phyloP scores from a whole-genome alignment of 2,113 vertebrate genomes.

The Cercocebus atys region DNA sequence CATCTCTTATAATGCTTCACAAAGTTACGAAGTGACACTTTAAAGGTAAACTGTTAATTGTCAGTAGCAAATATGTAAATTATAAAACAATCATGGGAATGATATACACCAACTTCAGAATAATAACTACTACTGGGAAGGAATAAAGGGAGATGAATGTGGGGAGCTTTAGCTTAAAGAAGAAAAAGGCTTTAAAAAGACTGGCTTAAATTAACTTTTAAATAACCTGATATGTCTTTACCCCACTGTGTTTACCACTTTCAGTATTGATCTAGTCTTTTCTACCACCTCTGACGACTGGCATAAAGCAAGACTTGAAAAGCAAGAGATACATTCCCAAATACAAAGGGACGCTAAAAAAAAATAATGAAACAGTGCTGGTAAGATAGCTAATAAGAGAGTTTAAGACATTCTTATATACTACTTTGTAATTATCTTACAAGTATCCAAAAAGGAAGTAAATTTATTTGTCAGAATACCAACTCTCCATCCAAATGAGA shows the following conservation, averaged over 20 bases:
- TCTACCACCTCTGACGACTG: neutral
- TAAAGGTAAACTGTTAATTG: constrained; percentile 21
- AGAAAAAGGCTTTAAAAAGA: neutral
- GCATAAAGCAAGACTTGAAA: constrained; percentile 49
- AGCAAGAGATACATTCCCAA: neutral
- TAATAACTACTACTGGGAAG: neutral
- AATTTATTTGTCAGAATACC: constrained; percentile 23
- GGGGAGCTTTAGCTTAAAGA: neutral
- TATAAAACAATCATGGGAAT: neutral
- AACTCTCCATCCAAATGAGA: constrained; percentile 35
- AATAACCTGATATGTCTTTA: neutral
- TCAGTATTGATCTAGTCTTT: neutral
- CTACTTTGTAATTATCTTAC: constrained; percentile 6
- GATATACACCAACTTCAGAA: neutral
- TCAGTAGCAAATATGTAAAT: constrained; percentile 16
- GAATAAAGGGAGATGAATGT: neutral
- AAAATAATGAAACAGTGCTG: constrained; percentile 29
- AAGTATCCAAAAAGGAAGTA: constrained; percentile 42
- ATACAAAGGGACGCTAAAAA: neutral
- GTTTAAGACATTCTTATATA: neutral
- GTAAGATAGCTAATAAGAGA: neutral
- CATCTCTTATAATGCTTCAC: neutral
- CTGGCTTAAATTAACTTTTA: constrained; percentile 22
- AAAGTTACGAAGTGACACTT: constrained; percentile 15
- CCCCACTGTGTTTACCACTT: neutral